Conservation (phyloP, 2,888 invertebrate species). For the Elysia crispata region DNA sequence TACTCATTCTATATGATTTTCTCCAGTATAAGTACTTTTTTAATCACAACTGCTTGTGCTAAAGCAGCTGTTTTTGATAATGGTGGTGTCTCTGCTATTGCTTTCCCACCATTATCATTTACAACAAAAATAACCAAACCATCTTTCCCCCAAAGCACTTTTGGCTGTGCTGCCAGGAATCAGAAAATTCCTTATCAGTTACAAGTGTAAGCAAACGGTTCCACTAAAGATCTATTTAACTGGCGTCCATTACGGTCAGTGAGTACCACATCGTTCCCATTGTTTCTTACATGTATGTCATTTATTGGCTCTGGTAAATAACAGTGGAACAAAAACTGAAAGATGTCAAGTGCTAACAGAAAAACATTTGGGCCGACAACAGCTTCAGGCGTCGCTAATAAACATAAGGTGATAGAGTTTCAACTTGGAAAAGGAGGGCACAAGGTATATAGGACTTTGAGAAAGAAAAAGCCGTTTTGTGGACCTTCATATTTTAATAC, state of each 20-base stretch:
- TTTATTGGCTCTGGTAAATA: no score
- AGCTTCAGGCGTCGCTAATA: neutral
- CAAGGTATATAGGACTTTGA: neutral
- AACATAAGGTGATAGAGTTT: neutral
- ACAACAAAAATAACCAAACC: no score
- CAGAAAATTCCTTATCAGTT: neutral
- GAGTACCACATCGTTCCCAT: neutral
- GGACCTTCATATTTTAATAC: no score
- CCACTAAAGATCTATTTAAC: no score
- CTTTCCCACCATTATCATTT: no score
- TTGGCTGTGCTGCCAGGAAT: neutral
- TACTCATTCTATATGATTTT: neutral
- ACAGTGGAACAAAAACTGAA: no score
- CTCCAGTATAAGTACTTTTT: neutral
- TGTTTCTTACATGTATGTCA: neutral
- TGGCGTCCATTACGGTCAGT: neutral
- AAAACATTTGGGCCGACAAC: neutral
- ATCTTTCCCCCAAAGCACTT: no score
- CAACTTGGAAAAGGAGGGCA: neutral
- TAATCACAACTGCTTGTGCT: neutral
- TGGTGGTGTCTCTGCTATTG: no score
- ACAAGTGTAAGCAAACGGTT: no score
- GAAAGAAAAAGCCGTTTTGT: no score
- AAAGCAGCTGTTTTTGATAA: neutral
- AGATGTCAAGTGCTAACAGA: no score